Evolutionary conservation across 2,888 invertebrate genomes (phyloP).

Genomic region (Sturmia bella): DNA sequence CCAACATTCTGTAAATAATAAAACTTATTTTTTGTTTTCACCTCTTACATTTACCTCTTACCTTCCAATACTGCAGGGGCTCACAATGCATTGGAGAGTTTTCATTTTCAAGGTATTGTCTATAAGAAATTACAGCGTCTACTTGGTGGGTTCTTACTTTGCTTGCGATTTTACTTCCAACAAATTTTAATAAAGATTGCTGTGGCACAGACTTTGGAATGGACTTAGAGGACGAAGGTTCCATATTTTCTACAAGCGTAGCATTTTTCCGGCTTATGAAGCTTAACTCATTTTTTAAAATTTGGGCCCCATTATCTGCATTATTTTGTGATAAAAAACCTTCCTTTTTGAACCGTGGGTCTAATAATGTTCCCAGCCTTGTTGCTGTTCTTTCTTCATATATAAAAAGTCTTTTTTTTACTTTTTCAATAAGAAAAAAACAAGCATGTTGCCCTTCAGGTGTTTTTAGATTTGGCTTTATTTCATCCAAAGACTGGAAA

Average conservation of each 20-base stretch:
- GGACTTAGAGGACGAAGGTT: no score
- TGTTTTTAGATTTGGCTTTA: constrained; percentile 2
- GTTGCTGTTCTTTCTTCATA: constrained; percentile 28
- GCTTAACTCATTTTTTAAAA: not conserved
- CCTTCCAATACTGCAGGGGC: constrained; percentile 16
- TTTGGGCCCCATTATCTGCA: not conserved
- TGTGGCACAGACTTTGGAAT: no score
- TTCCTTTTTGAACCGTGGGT: constrained; percentile 46
- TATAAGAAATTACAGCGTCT: constrained; percentile 3
- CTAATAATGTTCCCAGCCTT: constrained; percentile 16
- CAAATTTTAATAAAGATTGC: no score
- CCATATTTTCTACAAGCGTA: no score
- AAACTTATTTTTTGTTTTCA: no score
- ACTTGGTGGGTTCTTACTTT: constrained; percentile 10
- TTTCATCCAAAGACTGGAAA: constrained; percentile 4
- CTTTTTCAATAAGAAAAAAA: not conserved
- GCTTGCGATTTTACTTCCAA: not conserved
- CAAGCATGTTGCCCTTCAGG: constrained; percentile 9
- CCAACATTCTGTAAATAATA: no score
- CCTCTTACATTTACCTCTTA: no score
- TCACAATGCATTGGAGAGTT: not conserved
- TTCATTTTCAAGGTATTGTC: constrained; percentile 16
- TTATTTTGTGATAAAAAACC: not conserved
- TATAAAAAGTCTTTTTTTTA: constrained; percentile 13
- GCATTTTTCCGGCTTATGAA: no score